These are phyloP conservation scores for Semotilus atromaculatus DNA, from an alignment of 2,797 vertebrate species.

Conservation along the genomic window DNA sequence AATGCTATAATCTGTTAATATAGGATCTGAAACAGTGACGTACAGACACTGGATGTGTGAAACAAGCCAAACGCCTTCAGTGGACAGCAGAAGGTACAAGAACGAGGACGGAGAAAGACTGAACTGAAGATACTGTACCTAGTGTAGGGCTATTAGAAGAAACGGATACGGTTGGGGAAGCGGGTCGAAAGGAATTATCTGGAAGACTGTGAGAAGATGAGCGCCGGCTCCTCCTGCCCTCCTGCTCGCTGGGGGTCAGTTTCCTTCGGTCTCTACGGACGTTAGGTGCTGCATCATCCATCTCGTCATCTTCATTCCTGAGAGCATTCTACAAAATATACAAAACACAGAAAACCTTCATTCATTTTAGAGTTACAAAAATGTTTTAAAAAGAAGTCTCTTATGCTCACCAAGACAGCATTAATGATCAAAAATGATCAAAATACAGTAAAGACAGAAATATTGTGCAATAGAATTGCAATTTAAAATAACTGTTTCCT, in stretches of 20 bases:
- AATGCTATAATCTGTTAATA: background rate
- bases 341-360: background rate
- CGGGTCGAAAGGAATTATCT: conserved; percentile 53
- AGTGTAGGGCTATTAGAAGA: conserved; percentile 53
- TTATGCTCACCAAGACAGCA: background rate
- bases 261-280: conserved; percentile 79
- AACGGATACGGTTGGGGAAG: conserved; percentile 47
- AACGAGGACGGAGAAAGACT: background rate
- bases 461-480: background rate
- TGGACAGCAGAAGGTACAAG: background rate
- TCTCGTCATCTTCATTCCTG: conserved; percentile 79
- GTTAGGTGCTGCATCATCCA: conserved; percentile 69
- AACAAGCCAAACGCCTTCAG: background rate
- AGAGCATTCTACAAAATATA: conserved; percentile 74
- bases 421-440: background rate
- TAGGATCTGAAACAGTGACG: background rate
- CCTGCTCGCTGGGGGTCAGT: conserved; percentile 66
- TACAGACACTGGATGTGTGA: background rate
- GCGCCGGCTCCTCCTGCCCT: conserved; percentile 72
- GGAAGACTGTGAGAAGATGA: conserved; percentile 68
- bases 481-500: background rate
- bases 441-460: background rate
- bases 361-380: background rate
- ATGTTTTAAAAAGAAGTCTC: background rate
- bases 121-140: conserved; percentile 24